These are phyloP conservation scores for Steinernema khuongi DNA, from an alignment of 1,140 invertebrate genomes.

Conservation along the genomic window DNA sequence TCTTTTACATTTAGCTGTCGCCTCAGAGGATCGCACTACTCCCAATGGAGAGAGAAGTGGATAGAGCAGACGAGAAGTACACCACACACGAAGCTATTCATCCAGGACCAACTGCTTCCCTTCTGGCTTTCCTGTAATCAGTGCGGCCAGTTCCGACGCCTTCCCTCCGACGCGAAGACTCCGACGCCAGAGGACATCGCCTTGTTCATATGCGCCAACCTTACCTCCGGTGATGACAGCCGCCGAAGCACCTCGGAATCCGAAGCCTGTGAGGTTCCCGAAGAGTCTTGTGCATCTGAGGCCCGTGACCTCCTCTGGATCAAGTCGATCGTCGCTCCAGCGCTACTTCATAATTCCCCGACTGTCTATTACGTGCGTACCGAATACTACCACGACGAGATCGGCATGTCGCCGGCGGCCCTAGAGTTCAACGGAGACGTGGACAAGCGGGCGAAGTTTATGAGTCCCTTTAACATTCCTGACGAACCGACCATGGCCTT, in stretches of 20 bases:
- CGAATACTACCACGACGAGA: conserved; percentile 60
- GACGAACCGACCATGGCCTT: conserved; percentile 56
- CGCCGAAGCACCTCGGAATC: not conserved
- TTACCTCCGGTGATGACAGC: not conserved
- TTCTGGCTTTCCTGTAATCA: conserved; percentile 60
- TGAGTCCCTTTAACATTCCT: conserved; percentile 59
- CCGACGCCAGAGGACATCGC: conserved; percentile 23
- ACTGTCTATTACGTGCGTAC: conserved; percentile 59
- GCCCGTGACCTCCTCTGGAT: conserved; percentile 55
- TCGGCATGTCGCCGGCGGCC: conserved; percentile 59
- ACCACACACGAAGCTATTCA: conserved; percentile 48
- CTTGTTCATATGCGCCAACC: conserved; percentile 18
- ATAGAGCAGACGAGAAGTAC: conserved; percentile 40
- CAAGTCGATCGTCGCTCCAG: conserved; percentile 44
- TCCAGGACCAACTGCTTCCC: conserved; percentile 59
- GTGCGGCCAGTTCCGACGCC: conserved; percentile 59
- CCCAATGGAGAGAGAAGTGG: conserved; percentile 46
- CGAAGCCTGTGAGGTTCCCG: not conserved
- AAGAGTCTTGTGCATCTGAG: conserved; percentile 11
- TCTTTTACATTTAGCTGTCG: conserved; percentile 39
- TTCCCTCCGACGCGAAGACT: conserved; percentile 10
- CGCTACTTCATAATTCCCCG: conserved; percentile 60
- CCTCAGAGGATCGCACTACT: conserved; percentile 28
- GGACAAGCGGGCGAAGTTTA: conserved; percentile 27
- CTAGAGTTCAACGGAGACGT: conserved; percentile 12